Base-by-base conservation (phyloP, 30 jellyfish, hydroid and myxozoan species). In the Cassiopea andromeda region DNA sequence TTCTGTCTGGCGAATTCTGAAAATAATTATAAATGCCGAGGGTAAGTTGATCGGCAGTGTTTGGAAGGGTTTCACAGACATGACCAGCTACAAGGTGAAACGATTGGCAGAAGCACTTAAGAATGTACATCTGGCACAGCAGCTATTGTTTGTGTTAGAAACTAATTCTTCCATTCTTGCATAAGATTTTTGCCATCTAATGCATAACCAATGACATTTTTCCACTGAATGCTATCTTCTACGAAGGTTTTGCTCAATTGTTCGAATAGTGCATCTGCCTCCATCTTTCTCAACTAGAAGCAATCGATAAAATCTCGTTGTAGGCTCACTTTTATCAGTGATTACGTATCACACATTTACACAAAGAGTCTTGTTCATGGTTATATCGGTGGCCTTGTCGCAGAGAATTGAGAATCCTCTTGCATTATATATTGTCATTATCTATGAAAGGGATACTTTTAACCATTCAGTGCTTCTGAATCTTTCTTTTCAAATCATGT, bases 61-160 rank as follows among this genome's bases (percentile, higher is more conserved):
- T 85, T 43, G 93, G 74, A 43, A 75, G 80, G 27, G 19, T 17
- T 12, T 85, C 67, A 61, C 88, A 85, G 17, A 88, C 88, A 75
- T 85, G 82, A 66, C 93, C 76, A 10, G 93, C 93, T 72, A 85
- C 88, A 44, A 73, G 46, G 75, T 85, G 93, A 75, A 85, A 85
- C 57, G 81, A 72, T 19, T 73, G 80, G 69, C 93, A 85, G 68
- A 7, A 74, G 64, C 93, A 72, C 79, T 75, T 85, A 59, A 85
- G 44, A 15, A 85, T 78, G 69, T 44, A 85, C 17, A 85, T 75
- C 73, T 18, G 87, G 87, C 12, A 54, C 92, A 60, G 17, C 75
- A 75, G 18, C 81, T 85, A 72, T 50, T 81, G 74, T 85, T 60
- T 81, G 75, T 73, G 93, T 75, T 43, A 75, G 64, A 17, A 75